These are phyloP conservation scores for Chelidonichthys spinosus DNA, from an alignment of 2,797 vertebrate genomes.

Conservation along the genomic window DNA sequence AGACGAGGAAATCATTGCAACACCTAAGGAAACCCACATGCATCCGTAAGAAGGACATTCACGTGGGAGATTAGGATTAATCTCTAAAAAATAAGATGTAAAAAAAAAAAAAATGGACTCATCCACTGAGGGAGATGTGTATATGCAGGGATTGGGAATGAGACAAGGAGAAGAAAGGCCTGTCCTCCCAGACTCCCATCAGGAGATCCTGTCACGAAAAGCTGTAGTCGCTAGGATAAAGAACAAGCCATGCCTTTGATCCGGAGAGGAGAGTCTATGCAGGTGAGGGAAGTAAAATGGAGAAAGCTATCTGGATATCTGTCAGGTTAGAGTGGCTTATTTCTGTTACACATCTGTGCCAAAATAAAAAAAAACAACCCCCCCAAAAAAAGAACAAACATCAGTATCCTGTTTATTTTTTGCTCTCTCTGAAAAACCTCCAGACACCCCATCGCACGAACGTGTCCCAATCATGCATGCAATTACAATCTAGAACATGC, in stretches of 20 bases:
- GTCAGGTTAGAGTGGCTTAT: conserved; percentile 60
- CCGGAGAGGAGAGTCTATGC: conserved; percentile 66
- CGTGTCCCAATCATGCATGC: conserved; percentile 71
- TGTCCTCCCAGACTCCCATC: conserved; percentile 61
- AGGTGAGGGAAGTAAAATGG: conserved; percentile 71
- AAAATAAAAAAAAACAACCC: neutral
- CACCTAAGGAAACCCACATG: conserved; percentile 33
- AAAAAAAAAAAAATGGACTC: conserved; percentile 44
- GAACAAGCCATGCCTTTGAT: conserved; percentile 76
- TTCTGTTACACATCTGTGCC: conserved; percentile 48
- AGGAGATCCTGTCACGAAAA: conserved; percentile 67
- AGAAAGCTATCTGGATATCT: conserved; percentile 71
- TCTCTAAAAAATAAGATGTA: conserved; percentile 27
- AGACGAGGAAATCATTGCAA: conserved; percentile 26
- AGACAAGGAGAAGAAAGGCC: conserved; percentile 67
- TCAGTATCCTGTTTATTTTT: conserved; percentile 58
- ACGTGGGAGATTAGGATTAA: conserved; percentile 54
- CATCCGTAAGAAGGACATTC: conserved; percentile 10
- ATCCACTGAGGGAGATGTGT: conserved; percentile 39
- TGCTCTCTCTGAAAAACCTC: conserved; percentile 31
- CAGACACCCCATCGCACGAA: conserved; percentile 47
- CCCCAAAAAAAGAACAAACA: neutral
- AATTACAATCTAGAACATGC: conserved; percentile 72
- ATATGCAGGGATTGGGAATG: conserved; percentile 47
- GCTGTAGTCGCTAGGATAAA: conserved; percentile 71